These are phyloP conservation scores for Calameuta pallipes DNA, from an alignment of 2,888 invertebrate species.

Conservation along the genomic window DNA sequence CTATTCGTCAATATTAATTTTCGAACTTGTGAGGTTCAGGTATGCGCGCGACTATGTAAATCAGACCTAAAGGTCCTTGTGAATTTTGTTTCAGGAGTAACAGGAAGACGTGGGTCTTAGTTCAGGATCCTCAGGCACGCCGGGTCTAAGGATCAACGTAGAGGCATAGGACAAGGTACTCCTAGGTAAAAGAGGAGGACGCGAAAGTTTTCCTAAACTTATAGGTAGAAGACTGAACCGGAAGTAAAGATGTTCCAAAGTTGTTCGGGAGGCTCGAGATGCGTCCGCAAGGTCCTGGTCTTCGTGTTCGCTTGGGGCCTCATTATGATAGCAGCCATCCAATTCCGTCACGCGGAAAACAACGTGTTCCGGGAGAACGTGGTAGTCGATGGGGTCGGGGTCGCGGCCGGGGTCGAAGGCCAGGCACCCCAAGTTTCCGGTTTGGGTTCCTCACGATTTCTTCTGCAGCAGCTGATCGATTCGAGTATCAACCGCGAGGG, in stretches of 20 bases:
- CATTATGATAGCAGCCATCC: constrained; percentile 65
- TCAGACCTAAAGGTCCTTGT: neutral
- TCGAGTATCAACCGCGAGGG: constrained; percentile 34
- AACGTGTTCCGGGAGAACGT: constrained; percentile 38
- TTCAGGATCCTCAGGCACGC: neutral
- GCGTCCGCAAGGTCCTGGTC: constrained; percentile 66
- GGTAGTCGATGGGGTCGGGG: constrained; percentile 30
- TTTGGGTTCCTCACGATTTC: constrained; percentile 66
- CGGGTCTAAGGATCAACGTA: constrained; percentile 3
- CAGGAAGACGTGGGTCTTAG: neutral
- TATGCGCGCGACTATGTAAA: neutral
- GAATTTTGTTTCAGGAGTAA: neutral
- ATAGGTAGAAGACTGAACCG: neutral
- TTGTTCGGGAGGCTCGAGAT: constrained; percentile 52
- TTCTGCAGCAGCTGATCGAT: constrained; percentile 66
- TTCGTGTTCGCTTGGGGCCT: constrained; percentile 67
- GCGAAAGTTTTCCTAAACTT: constrained; percentile 12
- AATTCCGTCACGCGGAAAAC: constrained; percentile 61
- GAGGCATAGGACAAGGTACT: neutral
- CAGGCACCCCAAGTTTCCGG: constrained; percentile 41
- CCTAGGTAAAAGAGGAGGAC: neutral
- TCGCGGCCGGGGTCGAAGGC: constrained; percentile 32
- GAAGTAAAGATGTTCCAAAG: constrained; percentile 45
- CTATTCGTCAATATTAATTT: neutral
- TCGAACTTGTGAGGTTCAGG: neutral